phyloP scores from a whole-genome alignment of 2,888 invertebrate species.

The Thecophora atra region DNA sequence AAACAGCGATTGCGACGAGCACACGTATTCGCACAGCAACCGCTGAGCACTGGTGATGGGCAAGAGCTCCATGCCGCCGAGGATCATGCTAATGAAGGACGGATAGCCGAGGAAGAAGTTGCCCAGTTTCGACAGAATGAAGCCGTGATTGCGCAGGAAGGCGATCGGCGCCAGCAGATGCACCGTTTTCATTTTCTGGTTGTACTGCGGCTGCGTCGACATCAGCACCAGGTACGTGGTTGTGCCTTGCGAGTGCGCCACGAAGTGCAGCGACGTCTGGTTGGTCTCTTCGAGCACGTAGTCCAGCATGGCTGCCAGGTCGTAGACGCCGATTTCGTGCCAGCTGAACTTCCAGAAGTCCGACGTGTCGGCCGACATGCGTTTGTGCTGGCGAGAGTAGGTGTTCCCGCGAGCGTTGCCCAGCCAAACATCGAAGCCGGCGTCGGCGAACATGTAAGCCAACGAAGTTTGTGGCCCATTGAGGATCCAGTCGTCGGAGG shows the following conservation, averaged over 20 bases:
- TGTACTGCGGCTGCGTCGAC: conserved; percentile 74
- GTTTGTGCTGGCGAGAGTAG: conserved; percentile 69
- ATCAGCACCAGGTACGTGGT: conserved; percentile 79
- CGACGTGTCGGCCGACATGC: conserved; percentile 67
- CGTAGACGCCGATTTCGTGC: conserved; percentile 77
- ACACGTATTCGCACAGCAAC: conserved; percentile 67
- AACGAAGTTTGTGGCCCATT: conserved; percentile 73
- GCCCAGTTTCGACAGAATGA: conserved; percentile 66
- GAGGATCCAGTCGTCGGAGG: conserved; percentile 78
- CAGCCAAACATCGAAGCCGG: conserved; percentile 82
- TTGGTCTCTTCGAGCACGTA: conserved; percentile 71
- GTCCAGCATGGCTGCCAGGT: conserved; percentile 85
- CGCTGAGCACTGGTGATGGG: conserved; percentile 66
- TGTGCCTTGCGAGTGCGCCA: conserved; percentile 75
- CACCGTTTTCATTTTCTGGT: conserved; percentile 74
- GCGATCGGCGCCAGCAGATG: conserved; percentile 78
- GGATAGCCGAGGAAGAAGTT: conserved; percentile 62
- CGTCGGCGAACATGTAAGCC: conserved; percentile 70
- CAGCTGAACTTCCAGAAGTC: conserved; percentile 75
- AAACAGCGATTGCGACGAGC: conserved; percentile 68
- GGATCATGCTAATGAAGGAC: conserved; percentile 54
- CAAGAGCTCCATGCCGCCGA: conserved; percentile 70
- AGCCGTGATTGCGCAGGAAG: conserved; percentile 68
- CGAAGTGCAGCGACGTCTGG: conserved; percentile 73
- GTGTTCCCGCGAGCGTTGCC: conserved; percentile 79